Evolutionary conservation across 2,113 vertebrate species (phyloP).

Genomic region (Polypterus bichir): DNA sequence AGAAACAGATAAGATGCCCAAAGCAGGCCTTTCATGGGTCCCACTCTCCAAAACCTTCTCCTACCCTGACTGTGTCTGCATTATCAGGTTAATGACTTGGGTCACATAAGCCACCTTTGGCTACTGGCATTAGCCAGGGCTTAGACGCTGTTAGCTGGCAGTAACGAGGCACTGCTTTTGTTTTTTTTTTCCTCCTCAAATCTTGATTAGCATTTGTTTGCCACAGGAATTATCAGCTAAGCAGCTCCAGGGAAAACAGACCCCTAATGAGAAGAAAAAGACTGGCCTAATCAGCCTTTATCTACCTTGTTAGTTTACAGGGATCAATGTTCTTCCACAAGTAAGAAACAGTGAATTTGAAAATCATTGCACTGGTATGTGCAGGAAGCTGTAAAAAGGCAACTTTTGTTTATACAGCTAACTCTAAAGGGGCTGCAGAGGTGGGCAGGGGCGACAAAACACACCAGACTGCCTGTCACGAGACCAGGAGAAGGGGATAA

Average conservation of each 20-base stretch:
- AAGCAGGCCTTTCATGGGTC: background rate
- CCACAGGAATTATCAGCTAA: slow-evolving; percentile 8
- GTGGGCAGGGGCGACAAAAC: too few relatives aligned
- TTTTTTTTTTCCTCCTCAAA: slow-evolving; percentile 9
- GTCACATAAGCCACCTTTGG: slow-evolving; percentile 17
- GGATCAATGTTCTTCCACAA: background rate
- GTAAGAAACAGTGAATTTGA: background rate
- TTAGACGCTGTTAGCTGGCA: slow-evolving; percentile 9
- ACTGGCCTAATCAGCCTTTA: background rate
- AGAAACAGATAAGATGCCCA: too few relatives aligned
- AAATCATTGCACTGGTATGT: background rate
- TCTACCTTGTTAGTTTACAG: slow-evolving; percentile 3
- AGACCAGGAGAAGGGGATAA: too few relatives aligned
- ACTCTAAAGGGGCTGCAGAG: too few relatives aligned
- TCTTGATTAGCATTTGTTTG: slow-evolving; percentile 21
- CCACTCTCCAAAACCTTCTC: too few relatives aligned
- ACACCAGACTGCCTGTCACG: too few relatives aligned
- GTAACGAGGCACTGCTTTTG: slow-evolving; percentile 18
- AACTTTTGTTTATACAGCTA: too few relatives aligned
- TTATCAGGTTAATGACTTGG: slow-evolving; percentile 21
- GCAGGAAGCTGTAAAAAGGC: too few relatives aligned
- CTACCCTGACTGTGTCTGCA: background rate
- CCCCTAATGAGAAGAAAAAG: background rate
- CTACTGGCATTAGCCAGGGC: slow-evolving; percentile 12
- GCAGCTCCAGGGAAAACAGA: slow-evolving; percentile 2